Evolutionary conservation across 2,888 invertebrate genomes (phyloP).

Genomic region (Halictus ligatus): DNA sequence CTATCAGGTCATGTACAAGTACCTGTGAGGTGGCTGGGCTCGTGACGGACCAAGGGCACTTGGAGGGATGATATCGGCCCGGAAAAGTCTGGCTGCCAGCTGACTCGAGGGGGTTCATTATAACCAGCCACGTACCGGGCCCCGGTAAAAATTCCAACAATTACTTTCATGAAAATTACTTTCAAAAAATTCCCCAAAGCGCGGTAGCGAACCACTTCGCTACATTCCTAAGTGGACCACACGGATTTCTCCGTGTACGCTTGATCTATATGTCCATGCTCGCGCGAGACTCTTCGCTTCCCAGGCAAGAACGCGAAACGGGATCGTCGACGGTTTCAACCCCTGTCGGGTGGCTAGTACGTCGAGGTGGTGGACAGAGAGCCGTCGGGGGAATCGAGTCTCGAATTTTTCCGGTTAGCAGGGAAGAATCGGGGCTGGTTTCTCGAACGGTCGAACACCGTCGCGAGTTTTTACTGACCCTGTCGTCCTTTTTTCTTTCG

Average conservation of each 20-base stretch:
- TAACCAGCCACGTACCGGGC: no score
- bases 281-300: background rate
- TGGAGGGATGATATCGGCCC: no score
- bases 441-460: constrained; percentile 21
- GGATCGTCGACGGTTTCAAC: background rate
- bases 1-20: no score
- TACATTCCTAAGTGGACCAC: no score
- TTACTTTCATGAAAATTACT: no score
- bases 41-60: no score
- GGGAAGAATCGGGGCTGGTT: constrained; percentile 15
- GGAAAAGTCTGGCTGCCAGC: no score
- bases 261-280: background rate
- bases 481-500: constrained; percentile 28
- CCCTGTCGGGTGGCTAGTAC: background rate
- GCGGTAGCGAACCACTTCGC: no score
- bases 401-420: background rate
- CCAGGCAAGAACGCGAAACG: background rate
- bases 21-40: no score
- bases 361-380: background rate
- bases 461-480: constrained; percentile 50
- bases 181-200: no score
- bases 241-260: background rate
- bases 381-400: background rate
- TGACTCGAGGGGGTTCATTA: no score
- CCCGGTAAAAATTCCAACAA: no score